phyloP scores from a whole-genome alignment of 2,888 invertebrate species.

The Trichacis sp. region DNA sequence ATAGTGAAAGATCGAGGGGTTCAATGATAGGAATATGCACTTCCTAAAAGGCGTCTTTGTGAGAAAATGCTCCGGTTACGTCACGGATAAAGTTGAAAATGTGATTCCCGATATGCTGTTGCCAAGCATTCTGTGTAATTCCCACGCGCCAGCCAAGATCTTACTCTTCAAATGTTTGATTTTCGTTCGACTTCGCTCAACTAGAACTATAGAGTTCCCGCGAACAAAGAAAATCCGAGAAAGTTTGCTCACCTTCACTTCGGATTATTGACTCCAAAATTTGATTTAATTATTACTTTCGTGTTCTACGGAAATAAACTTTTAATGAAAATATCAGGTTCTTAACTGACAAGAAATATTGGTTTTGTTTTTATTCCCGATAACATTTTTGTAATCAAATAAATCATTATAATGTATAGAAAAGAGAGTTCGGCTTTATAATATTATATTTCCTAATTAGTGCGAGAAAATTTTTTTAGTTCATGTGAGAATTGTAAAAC shows the following conservation, averaged over 20 bases:
- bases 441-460: too few species aligned
- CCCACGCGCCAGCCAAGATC: conserved; percentile 8
- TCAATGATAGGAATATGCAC: not conserved
- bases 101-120: conserved; percentile 1
- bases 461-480: too few species aligned
- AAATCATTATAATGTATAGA: too few species aligned
- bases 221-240: not conserved
- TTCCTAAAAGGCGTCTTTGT: not conserved
- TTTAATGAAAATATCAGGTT: too few species aligned
- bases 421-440: too few species aligned
- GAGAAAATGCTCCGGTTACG: not conserved
- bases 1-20: not conserved
- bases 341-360: too few species aligned
- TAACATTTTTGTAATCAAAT: too few species aligned
- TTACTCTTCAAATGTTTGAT: conserved; percentile 7
- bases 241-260: not conserved
- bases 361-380: too few species aligned
- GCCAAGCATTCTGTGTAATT: conserved; percentile 9
- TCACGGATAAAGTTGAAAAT: conserved; percentile 2
- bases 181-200: conserved; percentile 4
- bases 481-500: too few species aligned
- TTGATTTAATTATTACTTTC: not conserved
- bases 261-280: not conserved
- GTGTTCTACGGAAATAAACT: too few species aligned
- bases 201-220: not conserved